Percentiles rank a stretch among this genome's conserved stretches.
These are phyloP conservation scores for Chorisops tibialis DNA, from an alignment of 2,888 invertebrate genomes.

Conservation along the genomic window DNA sequence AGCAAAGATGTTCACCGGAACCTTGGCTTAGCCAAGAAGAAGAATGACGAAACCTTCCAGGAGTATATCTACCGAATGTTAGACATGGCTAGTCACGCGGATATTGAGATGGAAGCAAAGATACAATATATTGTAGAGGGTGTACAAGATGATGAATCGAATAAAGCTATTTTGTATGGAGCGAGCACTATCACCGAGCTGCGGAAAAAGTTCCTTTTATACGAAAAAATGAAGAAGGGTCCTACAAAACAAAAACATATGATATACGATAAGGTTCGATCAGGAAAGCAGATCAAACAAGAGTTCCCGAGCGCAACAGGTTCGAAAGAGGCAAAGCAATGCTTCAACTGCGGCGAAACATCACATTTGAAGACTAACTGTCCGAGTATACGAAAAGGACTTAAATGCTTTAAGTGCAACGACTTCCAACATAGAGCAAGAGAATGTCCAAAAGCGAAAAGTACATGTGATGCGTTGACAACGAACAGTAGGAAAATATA, in stretches of 20 bases:
- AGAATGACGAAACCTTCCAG: conserved; percentile 8
- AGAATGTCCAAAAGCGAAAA: background rate
- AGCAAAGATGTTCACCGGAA: conserved; percentile 16
- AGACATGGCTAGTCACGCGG: conserved; percentile 38
- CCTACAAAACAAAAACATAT: background rate
- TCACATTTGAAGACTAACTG: conserved; percentile 12
- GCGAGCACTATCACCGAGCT: conserved; percentile 13
- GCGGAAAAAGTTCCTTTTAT: background rate
- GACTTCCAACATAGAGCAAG: background rate
- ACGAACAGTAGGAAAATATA: background rate
- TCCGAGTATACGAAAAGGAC: conserved; percentile 16
- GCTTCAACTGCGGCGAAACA: background rate
- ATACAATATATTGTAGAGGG: conserved; percentile 23
- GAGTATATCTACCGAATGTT: conserved; percentile 22
- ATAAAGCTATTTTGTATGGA: background rate
- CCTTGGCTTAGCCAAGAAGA: conserved; percentile 13
- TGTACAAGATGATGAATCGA: conserved; percentile 10
- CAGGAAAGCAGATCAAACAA: too few relatives aligned
- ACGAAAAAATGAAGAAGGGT: too few relatives aligned
- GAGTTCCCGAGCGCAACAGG: background rate
- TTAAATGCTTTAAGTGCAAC: conserved; percentile 18
- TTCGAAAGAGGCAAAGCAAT: background rate
- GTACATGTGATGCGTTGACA: background rate
- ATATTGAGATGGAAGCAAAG: conserved; percentile 22
- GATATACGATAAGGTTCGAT: background rate